Evolutionary conservation across 2,797 vertebrate genomes (phyloP), one percentile per base, ranked within the genome.

Genomic region (Erethizon dorsatum): DNA sequence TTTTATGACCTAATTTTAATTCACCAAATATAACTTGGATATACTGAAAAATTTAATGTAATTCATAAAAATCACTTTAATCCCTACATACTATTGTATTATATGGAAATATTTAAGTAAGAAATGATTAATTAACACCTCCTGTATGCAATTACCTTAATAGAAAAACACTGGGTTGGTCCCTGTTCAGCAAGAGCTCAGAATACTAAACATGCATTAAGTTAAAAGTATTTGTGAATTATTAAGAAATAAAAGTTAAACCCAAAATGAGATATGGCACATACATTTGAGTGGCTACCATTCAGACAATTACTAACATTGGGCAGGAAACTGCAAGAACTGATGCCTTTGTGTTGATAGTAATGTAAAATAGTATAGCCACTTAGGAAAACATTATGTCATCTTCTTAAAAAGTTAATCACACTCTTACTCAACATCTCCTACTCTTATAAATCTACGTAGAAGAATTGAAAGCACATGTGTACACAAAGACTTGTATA

Each of bases 31-130:
- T 79, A 83, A 57, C 24, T 54, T 41, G 45, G 45, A n/a, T 31
- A 50, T 87, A 89, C 69, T 83, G 75, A 80, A 20, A 22, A 86
- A 26, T 88, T 82, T 41, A 54, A 17, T 11, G 56, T 91, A 77
- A 73, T 37, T 88, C 9, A 47, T 31, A 87, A 65, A n/a, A 52
- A 79, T 59, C 14, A 91, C 45, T 90, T 90, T 90, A 79, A 88
- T 75, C 78, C 31, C 13, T 83, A n/a, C 22, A 4, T 71, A 52
- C 5, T 61, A 31, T 93, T 86, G 50, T 88, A 37, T 61, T 65
- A 37, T 75, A 47, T 6, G 28, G 11, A 31, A 45, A 1, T 6
- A 47, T 83, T 96, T 78, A 67, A 83, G 83, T 59, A n/a, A 12
- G 57, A 67, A 86, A 65, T 80, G 47, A 88, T 33, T 79, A 52